Base-by-base conservation (phyloP, 2,113 vertebrate species). In the Pelecanoides urinatrix region DNA sequence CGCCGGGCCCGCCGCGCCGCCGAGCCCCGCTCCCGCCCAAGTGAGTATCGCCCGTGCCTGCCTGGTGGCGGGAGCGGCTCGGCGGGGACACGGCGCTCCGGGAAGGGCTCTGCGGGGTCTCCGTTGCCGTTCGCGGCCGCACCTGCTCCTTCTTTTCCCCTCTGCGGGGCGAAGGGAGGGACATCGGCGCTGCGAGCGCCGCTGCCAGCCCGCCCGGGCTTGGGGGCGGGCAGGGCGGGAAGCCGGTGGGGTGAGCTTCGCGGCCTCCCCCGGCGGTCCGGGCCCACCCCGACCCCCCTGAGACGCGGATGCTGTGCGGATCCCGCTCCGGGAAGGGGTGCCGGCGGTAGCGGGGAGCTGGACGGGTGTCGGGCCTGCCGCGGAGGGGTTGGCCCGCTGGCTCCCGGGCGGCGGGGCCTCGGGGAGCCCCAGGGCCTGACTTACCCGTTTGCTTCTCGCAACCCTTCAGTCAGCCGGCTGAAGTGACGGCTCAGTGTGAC, bases 381-480 rank as follows among this genome's bases (percentile, higher is more conserved):
- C 2, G 21, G 45, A 8, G 49, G 34, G 22, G 4, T 5, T 11
- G 45, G 66, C 40, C 56, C 12, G 22, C 9, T 13, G 73, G 11
- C 29, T 13, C 16, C 34, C 4, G 13, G 40, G 40, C 40, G 40
- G 40, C 40, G 11, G 40, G 40, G 40, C 40, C 26, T 26, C 16
- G 18, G 45, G 16, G 19, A 12, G 34, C 90, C 12, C 7, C 9
- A 1, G 11, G 70, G 49, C 70, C 30, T 11, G n/a, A 3, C 27
- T 12, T 13, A 2, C 3, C 7, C 59, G 30, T 14, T 14, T 29
- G 38, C 23, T 8, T 13, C 29, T 47, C 23, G 17, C 27, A 11
- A 0, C 21, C 36, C 19, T 10, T 42, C 10, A 1, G 8, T 13
- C 21, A 4, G 12, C 2, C 4, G 0, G 45, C 11, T 2, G 45